Conservation (phyloP, 2,797 vertebrate species). For the Saguinus oedipus region DNA sequence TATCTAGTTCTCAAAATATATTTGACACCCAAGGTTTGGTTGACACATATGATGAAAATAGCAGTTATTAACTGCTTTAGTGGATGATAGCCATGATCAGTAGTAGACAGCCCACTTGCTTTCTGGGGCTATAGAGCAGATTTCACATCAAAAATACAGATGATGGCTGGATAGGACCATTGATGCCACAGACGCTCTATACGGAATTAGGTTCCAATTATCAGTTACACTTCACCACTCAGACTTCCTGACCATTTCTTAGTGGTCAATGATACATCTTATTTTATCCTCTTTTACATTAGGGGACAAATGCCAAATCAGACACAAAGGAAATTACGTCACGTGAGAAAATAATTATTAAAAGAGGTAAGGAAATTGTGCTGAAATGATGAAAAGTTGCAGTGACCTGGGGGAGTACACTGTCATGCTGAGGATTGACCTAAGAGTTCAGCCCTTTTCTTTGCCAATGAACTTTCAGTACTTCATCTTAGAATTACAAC, state of each 20-base stretch:
- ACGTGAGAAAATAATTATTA: constrained; percentile 32
- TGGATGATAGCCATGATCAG: background rate
- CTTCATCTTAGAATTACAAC: background rate
- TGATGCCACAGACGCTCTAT: background rate
- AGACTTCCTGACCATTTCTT: background rate
- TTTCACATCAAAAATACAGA: background rate
- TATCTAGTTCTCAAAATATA: constrained; percentile 6
- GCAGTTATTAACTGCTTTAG: background rate
- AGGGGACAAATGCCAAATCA: constrained; percentile 8
- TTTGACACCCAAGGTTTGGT: background rate
- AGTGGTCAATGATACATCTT: constrained; percentile 12
- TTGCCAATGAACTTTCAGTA: background rate
- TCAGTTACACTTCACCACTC: background rate
- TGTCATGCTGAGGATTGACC: background rate
- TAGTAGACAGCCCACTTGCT: background rate
- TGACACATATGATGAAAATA: background rate
- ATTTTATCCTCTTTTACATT: background rate
- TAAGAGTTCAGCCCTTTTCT: background rate
- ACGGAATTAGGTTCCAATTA: background rate
- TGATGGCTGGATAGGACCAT: background rate
- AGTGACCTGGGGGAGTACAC: background rate
- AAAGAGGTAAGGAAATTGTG: background rate
- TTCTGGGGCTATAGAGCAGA: background rate
- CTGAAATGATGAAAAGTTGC: background rate
- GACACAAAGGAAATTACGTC: constrained; percentile 25